Percentiles rank a stretch among this genome's conserved stretches.
These are phyloP conservation scores for Carcinoscorpius rotundicauda DNA, from an alignment of 1,140 invertebrate genomes.

Conservation along the genomic window DNA sequence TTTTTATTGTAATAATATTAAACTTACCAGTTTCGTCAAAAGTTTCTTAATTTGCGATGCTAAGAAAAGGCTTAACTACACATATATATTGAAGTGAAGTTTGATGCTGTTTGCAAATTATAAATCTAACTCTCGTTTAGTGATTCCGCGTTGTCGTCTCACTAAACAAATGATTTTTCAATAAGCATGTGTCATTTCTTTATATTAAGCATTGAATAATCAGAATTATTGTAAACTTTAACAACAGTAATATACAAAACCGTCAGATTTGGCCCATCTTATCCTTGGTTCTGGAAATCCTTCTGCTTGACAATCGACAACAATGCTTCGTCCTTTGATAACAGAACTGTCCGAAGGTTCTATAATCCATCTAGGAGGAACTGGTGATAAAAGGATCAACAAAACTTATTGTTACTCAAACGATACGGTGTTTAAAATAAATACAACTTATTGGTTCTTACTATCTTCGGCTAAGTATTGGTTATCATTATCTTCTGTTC, in stretches of 20 bases:
- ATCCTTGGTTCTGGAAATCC: constrained; percentile 36
- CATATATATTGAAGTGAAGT: too few relatives aligned
- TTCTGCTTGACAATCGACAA: constrained; percentile 34
- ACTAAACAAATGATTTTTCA: too few relatives aligned
- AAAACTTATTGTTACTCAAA: neutral
- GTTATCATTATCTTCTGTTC: neutral
- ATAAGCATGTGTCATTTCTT: too few relatives aligned
- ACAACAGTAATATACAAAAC: constrained; percentile 4
- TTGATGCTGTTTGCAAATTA: too few relatives aligned
- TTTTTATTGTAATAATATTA: too few relatives aligned
- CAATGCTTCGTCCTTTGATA: constrained; percentile 29
- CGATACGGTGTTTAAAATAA: neutral
- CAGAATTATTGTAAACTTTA: too few relatives aligned
- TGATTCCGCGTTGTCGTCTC: too few relatives aligned
- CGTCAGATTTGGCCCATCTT: constrained; percentile 33
- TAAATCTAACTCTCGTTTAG: too few relatives aligned
- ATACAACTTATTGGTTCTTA: neutral
- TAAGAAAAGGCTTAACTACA: too few relatives aligned
- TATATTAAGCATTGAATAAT: too few relatives aligned
- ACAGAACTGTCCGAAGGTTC: constrained; percentile 36
- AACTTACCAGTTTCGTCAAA: too few relatives aligned
- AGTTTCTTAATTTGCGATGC: too few relatives aligned
- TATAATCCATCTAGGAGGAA: constrained; percentile 36
- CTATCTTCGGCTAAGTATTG: neutral
- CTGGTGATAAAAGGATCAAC: constrained; percentile 23